Evolutionary conservation across 1,140 invertebrate species (phyloP).

Genomic region (Zaprionus ornatus): DNA sequence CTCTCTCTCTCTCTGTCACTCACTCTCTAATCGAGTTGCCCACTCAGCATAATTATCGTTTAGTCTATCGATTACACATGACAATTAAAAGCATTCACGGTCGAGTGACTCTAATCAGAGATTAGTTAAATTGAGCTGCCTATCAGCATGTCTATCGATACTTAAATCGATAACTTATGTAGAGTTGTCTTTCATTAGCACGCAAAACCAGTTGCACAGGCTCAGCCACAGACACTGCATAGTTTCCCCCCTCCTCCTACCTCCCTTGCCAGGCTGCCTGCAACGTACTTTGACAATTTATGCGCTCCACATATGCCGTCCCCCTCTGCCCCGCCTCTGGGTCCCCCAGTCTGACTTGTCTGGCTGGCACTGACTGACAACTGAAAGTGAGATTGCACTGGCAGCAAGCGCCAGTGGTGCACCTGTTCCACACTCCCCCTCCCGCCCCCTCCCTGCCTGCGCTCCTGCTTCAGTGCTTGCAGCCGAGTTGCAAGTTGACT

Average conservation of each 20-base stretch:
- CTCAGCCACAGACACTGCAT: not conserved
- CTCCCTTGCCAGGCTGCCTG: not conserved
- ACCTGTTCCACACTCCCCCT: conserved; percentile 17
- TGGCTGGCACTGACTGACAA: conserved; percentile 25
- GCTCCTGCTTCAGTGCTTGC: not conserved
- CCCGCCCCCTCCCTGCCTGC: not conserved
- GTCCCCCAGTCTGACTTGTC: not conserved
- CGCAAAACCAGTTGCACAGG: conserved; percentile 3
- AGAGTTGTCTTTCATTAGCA: conserved; percentile 21
- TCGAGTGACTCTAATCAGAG: not conserved
- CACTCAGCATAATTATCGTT: not conserved
- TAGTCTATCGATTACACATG: not conserved
- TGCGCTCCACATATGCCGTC: conserved; percentile 45
- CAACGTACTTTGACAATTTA: conserved; percentile 31
- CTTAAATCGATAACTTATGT: not conserved
- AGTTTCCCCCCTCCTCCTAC: not conserved
- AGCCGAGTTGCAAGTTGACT: conserved; percentile 42
- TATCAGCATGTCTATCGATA: conserved; percentile 15
- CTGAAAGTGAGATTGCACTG: conserved; percentile 62
- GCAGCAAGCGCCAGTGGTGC: conserved; percentile 39
- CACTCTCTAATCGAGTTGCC: not conserved
- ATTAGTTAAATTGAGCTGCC: not conserved
- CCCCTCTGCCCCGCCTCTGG: not conserved
- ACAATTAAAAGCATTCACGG: not conserved
- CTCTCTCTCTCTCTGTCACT: not conserved